Base-by-base conservation (phyloP, 2,797 vertebrate genomes). In the Poecilia picta region DNA sequence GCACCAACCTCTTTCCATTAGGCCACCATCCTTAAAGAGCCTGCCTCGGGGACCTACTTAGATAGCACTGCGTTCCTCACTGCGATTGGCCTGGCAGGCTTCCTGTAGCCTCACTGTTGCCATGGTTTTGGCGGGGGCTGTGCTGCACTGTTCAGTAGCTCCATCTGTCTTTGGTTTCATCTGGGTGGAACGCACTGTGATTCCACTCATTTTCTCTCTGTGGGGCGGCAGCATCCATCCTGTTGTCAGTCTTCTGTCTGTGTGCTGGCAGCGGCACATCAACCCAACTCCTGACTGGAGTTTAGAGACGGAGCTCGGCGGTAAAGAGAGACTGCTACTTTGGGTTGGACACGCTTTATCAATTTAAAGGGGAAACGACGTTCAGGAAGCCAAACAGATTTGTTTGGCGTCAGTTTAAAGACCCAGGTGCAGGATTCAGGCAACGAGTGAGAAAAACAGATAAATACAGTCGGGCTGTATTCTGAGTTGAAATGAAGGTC, bases 111-210 rank as follows among this genome's bases (percentile, higher is more conserved):
- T 84, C 47, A 71, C 85, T 89, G 94, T 95, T 95, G 89, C 93
- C 88, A 94, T 95, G 94, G 94, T 91, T 91, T 83, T 81, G 51
- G 79, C 78, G 79, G 82, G 46, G 87, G 81, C 77, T 83, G 88
- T 47, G 83, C 89, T 78, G 88, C 89, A 89, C 89, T 87, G 80
- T 90, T 84, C 66, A 64, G 84, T 83, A 82, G 87, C 84, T 92
- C 93, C 92, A 92, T 94, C 93, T 93, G 93, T 94, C 91, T 92
- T 81, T 81, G 85, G 85, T 91, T 91, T 93, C 91, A 91, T 87
- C 87, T 85, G 90, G 89, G 88, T 87, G 87, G 88, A 89, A 93
- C 89, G 88, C 76, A 83, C 87, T 88, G 84, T 75, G 86, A 93
- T 91, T 94, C 85, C 87, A 87, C 91, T 93, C 88, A 88, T 92